A percentile compares a stretch with the other conserved stretches of the same genome.
Evolutionary conservation across 2,888 invertebrate genomes (phyloP).

Genomic region (Eupithecia dodoneata): DNA sequence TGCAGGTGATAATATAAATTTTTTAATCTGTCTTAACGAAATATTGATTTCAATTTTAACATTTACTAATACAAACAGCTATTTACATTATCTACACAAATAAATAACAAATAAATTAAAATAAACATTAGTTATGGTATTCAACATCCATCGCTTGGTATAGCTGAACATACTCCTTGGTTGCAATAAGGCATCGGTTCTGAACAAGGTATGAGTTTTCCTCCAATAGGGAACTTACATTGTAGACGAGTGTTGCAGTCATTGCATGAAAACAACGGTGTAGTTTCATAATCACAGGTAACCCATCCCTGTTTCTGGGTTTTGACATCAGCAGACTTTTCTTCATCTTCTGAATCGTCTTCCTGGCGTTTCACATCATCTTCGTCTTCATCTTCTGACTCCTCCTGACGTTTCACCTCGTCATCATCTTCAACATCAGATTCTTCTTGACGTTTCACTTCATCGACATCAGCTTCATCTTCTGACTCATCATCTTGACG

Average conservation of each 20-base stretch:
- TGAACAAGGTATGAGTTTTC: constrained; percentile 21
- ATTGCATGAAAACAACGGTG: constrained; percentile 14
- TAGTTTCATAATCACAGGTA: constrained; percentile 6
- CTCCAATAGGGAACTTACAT: constrained; percentile 23
- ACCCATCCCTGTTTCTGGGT: background rate
- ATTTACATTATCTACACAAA: background rate
- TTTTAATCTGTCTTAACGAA: background rate
- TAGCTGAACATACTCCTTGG: constrained; percentile 28
- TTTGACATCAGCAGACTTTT: background rate
- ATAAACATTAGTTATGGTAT: background rate
- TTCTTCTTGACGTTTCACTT: background rate
- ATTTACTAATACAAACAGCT: background rate
- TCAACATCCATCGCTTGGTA: constrained; percentile 16
- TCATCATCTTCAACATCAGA: background rate
- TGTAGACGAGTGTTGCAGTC: constrained; percentile 24
- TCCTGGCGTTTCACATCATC: background rate
- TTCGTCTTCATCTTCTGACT: constrained; percentile 10
- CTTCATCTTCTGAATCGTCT: background rate
- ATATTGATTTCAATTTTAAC: background rate
- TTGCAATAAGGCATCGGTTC: constrained; percentile 26
- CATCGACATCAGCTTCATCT: background rate
- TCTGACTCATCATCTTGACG: background rate
- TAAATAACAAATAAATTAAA: background rate
- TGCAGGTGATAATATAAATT: background rate
- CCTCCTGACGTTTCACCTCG: constrained; percentile 6